phyloP scores from a whole-genome alignment of 2,888 invertebrate species.

The Neria commutata region DNA sequence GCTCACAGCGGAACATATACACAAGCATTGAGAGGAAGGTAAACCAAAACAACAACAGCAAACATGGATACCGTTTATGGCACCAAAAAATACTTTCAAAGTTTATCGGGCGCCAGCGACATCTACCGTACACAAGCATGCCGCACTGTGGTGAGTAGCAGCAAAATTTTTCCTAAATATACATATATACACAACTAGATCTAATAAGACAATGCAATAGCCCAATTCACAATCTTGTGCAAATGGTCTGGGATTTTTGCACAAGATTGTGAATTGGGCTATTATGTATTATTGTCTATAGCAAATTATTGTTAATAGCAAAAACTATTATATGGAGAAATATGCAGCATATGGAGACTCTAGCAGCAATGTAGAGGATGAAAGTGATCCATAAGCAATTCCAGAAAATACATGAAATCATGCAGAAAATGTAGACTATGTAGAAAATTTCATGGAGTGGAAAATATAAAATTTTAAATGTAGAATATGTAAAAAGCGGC shows the following conservation, averaged over 20 bases:
- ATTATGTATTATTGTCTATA: too few species aligned
- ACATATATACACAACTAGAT: too few species aligned
- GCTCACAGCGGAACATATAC: background rate
- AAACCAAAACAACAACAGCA: background rate
- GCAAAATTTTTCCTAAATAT: too few species aligned
- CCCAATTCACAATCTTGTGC: too few species aligned
- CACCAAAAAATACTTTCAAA: slow-evolving; percentile 62
- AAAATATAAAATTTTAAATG: background rate
- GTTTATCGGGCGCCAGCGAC: slow-evolving; percentile 60
- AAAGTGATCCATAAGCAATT: background rate
- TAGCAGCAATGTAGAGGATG: background rate
- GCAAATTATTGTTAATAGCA: too few species aligned
- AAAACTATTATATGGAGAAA: too few species aligned
- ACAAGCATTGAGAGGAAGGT: too few species aligned
- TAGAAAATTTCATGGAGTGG: background rate
- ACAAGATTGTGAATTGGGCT: too few species aligned
- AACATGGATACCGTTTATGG: slow-evolving; percentile 62
- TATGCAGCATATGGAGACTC: background rate
- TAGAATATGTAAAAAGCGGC: background rate
- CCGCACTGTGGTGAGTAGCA: slow-evolving; percentile 58
- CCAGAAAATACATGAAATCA: background rate
- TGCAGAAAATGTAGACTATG: background rate
- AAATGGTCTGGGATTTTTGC: too few species aligned
- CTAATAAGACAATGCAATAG: too few species aligned
- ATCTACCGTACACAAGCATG: slow-evolving; percentile 59